Evolutionary conservation across 2,888 invertebrate genomes (phyloP), one percentile per base, ranked within the genome.

Genomic region (Rhagium mordax): DNA sequence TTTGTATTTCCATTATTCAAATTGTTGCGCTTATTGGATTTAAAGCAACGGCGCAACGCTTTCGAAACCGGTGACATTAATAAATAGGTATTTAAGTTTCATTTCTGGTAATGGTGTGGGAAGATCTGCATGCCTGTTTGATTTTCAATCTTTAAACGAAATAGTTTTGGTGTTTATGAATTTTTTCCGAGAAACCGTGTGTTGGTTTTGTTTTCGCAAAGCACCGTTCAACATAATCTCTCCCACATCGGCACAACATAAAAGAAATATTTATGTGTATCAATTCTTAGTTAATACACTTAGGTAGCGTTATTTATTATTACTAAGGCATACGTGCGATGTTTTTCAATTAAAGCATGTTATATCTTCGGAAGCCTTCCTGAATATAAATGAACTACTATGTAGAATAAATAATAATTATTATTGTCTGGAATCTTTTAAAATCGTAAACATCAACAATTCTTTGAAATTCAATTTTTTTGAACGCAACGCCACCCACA

Each of bases 381-480:
- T 67, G 67, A 67, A 67, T 67, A 67, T 67, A 67, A 67, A 67
- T 67, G 41, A 67, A 67, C 67, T 53, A 67, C 67, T 53, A 64
- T 64, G 15, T 51, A 53, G 65, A 53, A 65, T 65, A 67, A 55
- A 67, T 67, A 67, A 67, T 55, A 16, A 29, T 62, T 67, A 67
- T 67, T 67, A 57, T 55, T 47, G 67, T 67, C 67, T 67, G 67
- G 67, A 67, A 57, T 67, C 57, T 47, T 67, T 67, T 67, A 57
- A 67, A 47, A 67, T 29, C 10, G 71, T 76, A 76, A 73, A 73
- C 73, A 75, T 75, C 73, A 75, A 75, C 73, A 75, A 60, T 75
- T 75, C 75, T 60, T 21, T 67, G 75, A 75, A 75, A 64, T 60
- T 48, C 24, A 57, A 49, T 69, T 73, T 72, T 68, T 71, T 66